A percentile compares a stretch with the other conserved stretches of the same genome.
These are phyloP conservation scores for Genyomyrus donnyi DNA, from an alignment of 2,113 vertebrate genomes.

Conservation along the genomic window DNA sequence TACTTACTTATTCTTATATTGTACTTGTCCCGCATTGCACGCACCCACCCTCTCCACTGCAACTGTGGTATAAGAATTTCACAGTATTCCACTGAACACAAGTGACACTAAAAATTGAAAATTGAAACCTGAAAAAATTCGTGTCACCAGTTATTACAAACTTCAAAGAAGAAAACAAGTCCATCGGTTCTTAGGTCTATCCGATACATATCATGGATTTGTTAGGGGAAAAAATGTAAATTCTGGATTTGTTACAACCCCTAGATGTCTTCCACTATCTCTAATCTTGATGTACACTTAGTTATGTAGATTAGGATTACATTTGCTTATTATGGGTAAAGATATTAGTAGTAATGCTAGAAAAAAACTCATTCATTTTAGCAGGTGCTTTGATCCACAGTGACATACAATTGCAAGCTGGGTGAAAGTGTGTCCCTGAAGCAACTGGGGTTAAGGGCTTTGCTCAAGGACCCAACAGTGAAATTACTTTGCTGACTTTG, in stretches of 20 bases:
- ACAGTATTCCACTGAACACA: background rate
- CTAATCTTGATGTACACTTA: background rate
- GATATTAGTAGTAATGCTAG: background rate
- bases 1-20: background rate
- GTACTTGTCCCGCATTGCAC: background rate
- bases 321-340: background rate
- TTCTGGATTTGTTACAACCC: background rate
- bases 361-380: background rate
- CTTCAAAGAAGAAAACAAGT: background rate
- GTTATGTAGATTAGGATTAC: background rate
- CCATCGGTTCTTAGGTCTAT: background rate
- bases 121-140: background rate
- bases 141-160: background rate
- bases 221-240: background rate
- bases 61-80: background rate
- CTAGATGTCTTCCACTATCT: background rate
- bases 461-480: background rate
- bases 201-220: background rate
- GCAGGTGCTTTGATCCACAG: background rate
- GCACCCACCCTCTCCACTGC: background rate
- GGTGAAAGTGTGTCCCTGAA: background rate
- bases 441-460: background rate
- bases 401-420: background rate
- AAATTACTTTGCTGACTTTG: background rate
- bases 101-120: background rate